Evolutionary conservation across 1,140 invertebrate genomes (phyloP), one percentile per base, ranked within the genome.

Genomic region (Papilio aristodemus): DNA sequence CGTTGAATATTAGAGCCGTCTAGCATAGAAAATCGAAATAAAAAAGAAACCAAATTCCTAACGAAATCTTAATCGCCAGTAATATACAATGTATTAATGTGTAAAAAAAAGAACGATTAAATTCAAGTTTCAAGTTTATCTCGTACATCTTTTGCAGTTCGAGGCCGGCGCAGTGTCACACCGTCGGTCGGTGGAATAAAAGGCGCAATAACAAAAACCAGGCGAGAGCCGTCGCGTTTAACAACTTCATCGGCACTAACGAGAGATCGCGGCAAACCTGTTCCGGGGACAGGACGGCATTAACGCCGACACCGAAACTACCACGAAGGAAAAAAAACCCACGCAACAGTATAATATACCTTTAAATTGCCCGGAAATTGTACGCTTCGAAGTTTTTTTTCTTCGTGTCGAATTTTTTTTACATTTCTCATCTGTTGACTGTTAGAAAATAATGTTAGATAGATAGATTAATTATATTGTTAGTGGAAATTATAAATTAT

Each of bases 181-280:
- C 38, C 66, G 50, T 67, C 39, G 43, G 72, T 73, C 69, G 72
- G 72, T 72, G 72, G 67, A 79, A 60, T 78, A 74, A 76, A 79
- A 76, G 74, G 73, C 64, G 75, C 73, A 74, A 74, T 75, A 75
- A 82, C 75, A 82, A 80, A 80, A 82, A 80, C 71, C 64, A 71
- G 72, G 79, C 72, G 78, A 78, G 76, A 76, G 70, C 71, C 76
- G 71, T 80, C 76, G 72, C 71, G 69, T 80, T 74, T 79, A 80
- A 82, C 80, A 82, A 82, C 80, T 80, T 80, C 80, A 82, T 82
- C 77, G 73, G 75, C 78, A 72, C 72, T 76, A 80, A 80, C 76
- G 67, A 71, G 70, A 64, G 64, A 66, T 41, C 37, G 19, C 14
- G 39, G 57, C 67, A 71, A 71, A 71, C 69, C 63, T 59, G 69